A percentile compares a stretch with the other conserved stretches of the same genome.
Evolutionary conservation across 2,888 invertebrate genomes (phyloP).

Genomic region (Shargacucullia verbasci): DNA sequence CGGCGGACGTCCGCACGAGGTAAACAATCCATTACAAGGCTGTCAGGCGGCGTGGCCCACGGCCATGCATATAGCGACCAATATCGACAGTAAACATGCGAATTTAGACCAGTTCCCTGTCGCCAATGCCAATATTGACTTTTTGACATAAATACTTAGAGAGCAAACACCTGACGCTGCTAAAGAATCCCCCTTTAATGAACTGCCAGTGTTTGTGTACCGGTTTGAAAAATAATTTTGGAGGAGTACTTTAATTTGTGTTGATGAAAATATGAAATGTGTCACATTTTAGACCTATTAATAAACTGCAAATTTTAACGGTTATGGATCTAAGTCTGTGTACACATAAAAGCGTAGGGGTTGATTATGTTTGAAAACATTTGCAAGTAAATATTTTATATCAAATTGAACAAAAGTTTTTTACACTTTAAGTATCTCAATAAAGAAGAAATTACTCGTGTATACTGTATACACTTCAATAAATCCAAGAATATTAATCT

Average conservation of each 20-base stretch:
- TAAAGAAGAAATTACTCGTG: too few species aligned
- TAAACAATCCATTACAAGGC: constrained; percentile 84
- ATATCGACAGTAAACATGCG: constrained; percentile 77
- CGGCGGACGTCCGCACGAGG: constrained; percentile 77
- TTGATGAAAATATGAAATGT: too few species aligned
- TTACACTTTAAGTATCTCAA: too few species aligned
- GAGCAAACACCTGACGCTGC: constrained; percentile 28
- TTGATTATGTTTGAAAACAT: too few species aligned
- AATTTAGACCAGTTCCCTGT: constrained; percentile 73
- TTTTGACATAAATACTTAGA: constrained; percentile 60
- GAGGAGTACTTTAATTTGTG: too few species aligned
- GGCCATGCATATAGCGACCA: constrained; percentile 69
- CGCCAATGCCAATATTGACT: constrained; percentile 70
- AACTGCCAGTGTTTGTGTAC: constrained; percentile 28
- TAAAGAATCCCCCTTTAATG: constrained; percentile 40
- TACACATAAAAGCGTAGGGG: too few species aligned
- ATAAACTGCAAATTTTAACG: too few species aligned
- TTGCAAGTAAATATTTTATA: too few species aligned
- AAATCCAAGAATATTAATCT: constrained; percentile 1
- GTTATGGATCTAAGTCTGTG: too few species aligned
- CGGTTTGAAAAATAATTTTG: constrained; percentile 1
- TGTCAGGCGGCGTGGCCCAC: constrained; percentile 68
- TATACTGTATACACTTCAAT: too few species aligned
- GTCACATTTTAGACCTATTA: too few species aligned
- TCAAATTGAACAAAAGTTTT: too few species aligned